Conservation (phyloP, 2,113 vertebrate genomes). For the Periophthalmus modestus region DNA sequence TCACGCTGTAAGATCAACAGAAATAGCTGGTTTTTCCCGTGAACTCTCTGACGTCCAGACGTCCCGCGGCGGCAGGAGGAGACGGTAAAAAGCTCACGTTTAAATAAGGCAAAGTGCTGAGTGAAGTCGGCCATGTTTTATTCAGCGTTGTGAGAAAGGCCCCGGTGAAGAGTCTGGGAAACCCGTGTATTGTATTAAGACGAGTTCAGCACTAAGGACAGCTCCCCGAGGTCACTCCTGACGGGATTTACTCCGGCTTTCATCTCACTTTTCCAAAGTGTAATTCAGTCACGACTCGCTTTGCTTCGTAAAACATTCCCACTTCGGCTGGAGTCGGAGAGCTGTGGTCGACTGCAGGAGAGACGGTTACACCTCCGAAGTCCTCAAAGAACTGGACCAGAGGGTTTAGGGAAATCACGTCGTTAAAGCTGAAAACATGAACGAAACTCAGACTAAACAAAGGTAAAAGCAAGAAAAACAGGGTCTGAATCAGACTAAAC, state of each 20-base stretch:
- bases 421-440: not conserved
- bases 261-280: conserved; percentile 28
- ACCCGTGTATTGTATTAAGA: conserved; percentile 5
- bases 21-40: not conserved
- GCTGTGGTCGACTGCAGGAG: not conserved
- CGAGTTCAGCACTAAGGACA: conserved; percentile 70
- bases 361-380: not conserved
- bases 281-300: conserved; percentile 10
- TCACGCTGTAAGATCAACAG: not conserved
- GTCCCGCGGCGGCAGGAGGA: not conserved
- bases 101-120: conserved; percentile 1
- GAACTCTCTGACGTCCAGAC: not conserved
- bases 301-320: conserved; percentile 1
- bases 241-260: conserved; percentile 38
- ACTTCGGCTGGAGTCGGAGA: not conserved
- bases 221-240: conserved; percentile 40
- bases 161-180: not conserved
- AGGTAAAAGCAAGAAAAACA: not conserved
- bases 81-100: not conserved
- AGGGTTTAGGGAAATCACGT: no score
- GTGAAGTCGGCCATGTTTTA: conserved; percentile 1
- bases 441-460: not conserved
- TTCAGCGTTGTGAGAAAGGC: conserved; percentile 2
- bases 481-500: not conserved
- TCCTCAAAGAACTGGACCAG: not conserved